These are phyloP conservation scores for Heliconius hermathena DNA, from an alignment of 1,140 invertebrate species.

Conservation along the genomic window DNA sequence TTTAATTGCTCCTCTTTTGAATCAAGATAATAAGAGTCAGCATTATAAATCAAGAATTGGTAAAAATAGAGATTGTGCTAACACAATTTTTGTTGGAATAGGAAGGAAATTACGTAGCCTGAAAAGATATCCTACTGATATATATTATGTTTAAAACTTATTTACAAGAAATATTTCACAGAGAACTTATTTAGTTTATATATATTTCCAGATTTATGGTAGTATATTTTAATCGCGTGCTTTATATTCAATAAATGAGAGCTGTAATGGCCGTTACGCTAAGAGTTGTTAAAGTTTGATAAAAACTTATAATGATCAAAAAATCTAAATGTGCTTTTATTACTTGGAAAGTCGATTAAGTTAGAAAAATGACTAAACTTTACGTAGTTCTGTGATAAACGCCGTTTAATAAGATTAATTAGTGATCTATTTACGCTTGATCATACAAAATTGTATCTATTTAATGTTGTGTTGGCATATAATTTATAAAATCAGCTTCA, in stretches of 20 bases:
- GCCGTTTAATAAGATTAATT: background rate
- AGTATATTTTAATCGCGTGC: constrained; percentile 1
- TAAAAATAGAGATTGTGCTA: too few relatives aligned
- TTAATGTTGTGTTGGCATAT: too few relatives aligned
- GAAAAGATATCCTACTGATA: too few relatives aligned
- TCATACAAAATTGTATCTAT: background rate
- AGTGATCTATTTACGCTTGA: background rate
- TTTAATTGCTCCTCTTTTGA: too few relatives aligned
- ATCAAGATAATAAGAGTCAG: too few relatives aligned
- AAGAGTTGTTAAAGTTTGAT: constrained; percentile 10
- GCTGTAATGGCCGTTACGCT: background rate
- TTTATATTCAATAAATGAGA: constrained; percentile 12
- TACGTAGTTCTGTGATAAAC: constrained; percentile 23
- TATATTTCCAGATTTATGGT: background rate
- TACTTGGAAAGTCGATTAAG: constrained; percentile 36
- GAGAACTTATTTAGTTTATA: too few relatives aligned
- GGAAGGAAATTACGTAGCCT: too few relatives aligned
- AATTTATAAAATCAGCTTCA: too few relatives aligned
- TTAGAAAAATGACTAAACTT: constrained; percentile 35
- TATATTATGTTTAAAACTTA: too few relatives aligned
- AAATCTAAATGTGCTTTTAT: constrained; percentile 32
- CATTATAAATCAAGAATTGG: too few relatives aligned
- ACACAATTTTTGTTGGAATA: too few relatives aligned
- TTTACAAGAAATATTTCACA: too few relatives aligned
- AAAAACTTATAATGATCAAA: constrained; percentile 20